Conservation (phyloP, 2,797 vertebrate genomes). For the Alfaro cultratus region DNA sequence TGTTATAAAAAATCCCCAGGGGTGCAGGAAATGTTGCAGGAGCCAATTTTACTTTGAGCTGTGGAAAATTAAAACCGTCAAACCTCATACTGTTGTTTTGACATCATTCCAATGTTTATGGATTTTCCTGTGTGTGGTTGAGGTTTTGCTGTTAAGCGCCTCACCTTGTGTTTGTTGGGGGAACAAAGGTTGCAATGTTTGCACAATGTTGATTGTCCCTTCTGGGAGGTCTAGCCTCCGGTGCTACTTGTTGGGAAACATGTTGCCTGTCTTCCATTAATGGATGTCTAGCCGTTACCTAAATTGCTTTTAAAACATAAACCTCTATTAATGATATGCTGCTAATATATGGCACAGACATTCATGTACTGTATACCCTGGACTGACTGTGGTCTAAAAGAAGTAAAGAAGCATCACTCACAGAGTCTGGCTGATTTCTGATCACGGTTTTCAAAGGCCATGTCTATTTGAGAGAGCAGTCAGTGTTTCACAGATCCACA, state of each 20-base stretch:
- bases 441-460: neutral
- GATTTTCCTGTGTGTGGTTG: slow-evolving; percentile 82
- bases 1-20: slow-evolving; percentile 79
- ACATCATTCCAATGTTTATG: slow-evolving; percentile 85
- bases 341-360: slow-evolving; percentile 22
- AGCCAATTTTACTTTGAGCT: slow-evolving; percentile 80
- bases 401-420: neutral
- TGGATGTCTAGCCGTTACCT: slow-evolving; percentile 61
- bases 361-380: neutral
- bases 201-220: slow-evolving; percentile 76
- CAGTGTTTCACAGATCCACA: neutral
- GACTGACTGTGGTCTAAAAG: neutral
- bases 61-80: slow-evolving; percentile 84
- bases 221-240: slow-evolving; percentile 83
- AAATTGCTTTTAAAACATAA: slow-evolving; percentile 47
- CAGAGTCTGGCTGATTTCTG: neutral
- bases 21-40: slow-evolving; percentile 78
- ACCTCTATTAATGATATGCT: slow-evolving; percentile 38
- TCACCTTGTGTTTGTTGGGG: slow-evolving; percentile 77
- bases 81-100: slow-evolving; percentile 84
- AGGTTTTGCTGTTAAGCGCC: slow-evolving; percentile 75
- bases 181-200: slow-evolving; percentile 81
- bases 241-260: slow-evolving; percentile 71
- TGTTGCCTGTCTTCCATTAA: slow-evolving; percentile 69
- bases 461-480: neutral